Conservation (phyloP, 2,113 vertebrate species). For the Tringa solitaria region DNA sequence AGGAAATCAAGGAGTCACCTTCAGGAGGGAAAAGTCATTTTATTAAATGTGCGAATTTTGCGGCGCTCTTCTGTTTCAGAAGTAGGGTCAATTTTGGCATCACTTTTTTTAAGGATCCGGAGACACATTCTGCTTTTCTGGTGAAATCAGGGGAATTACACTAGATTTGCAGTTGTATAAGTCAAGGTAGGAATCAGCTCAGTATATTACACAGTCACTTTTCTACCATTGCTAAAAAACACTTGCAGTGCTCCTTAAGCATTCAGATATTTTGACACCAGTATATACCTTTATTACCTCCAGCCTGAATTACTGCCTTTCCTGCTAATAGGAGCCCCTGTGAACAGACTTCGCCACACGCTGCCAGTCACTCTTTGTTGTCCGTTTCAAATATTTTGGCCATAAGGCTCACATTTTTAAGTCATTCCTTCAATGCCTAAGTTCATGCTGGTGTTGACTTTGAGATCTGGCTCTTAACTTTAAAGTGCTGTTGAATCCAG, state of each 20-base stretch:
- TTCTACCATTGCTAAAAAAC: background rate
- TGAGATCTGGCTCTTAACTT: background rate
- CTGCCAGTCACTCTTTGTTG: background rate
- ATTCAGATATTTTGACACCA: constrained; percentile 2
- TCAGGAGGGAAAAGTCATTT: background rate
- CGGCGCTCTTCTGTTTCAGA: background rate
- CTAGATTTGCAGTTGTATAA: background rate
- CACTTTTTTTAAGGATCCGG: background rate
- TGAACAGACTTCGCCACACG: background rate
- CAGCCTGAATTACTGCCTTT: background rate
- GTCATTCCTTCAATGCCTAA: background rate
- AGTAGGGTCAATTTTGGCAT: background rate
- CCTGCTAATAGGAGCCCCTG: background rate
- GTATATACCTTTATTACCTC: background rate
- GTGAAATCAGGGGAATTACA: background rate
- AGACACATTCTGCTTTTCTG: background rate
- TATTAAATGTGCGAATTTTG: background rate
- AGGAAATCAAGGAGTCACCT: background rate
- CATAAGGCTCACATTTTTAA: background rate
- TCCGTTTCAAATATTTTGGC: background rate
- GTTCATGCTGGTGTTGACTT: background rate
- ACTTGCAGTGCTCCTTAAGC: background rate
- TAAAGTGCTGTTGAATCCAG: background rate
- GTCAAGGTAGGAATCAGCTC: background rate
- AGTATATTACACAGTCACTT: background rate